A percentile compares a stretch with the other conserved stretches of the same genome.
Conservation (phyloP, 2,888 invertebrate genomes). For the Yponomeuta plumbellus region DNA sequence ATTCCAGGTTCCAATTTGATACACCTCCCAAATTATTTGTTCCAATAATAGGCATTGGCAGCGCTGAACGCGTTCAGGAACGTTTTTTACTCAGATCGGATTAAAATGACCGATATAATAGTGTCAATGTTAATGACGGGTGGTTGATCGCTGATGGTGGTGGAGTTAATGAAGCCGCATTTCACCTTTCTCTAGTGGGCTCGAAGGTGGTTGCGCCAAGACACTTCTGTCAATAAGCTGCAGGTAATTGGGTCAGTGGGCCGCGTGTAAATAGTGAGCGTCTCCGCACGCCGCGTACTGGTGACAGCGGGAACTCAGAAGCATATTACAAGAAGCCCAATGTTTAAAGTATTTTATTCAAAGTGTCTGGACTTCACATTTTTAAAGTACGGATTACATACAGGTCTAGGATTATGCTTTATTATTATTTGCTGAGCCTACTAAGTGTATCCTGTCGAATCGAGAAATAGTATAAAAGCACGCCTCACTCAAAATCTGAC, state of each 20-base stretch:
- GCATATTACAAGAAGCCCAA: not conserved
- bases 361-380: too few relatives aligned
- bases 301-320: not conserved
- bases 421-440: too few relatives aligned
- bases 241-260: constrained; percentile 70
- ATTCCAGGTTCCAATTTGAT: not conserved
- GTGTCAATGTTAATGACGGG: not conserved
- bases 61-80: not conserved
- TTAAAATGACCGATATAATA: not conserved
- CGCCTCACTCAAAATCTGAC: too few relatives aligned
- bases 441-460: too few relatives aligned
- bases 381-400: too few relatives aligned
- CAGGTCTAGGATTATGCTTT: too few relatives aligned
- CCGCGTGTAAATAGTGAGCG: constrained; percentile 56
- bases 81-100: not conserved
- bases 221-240: constrained; percentile 68
- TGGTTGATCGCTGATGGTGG: not conserved
- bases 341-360: too few relatives aligned
- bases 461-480: too few relatives aligned
- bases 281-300: constrained; percentile 6
- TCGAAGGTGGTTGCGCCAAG: constrained; percentile 55
- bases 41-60: not conserved
- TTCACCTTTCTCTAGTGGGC: constrained; percentile 17
- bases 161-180: constrained; percentile 4
- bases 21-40: not conserved